Percentiles rank a stretch among this genome's conserved stretches.
phyloP scores from a whole-genome alignment of 2,113 vertebrate genomes.

The Sapayoa aenigma region DNA sequence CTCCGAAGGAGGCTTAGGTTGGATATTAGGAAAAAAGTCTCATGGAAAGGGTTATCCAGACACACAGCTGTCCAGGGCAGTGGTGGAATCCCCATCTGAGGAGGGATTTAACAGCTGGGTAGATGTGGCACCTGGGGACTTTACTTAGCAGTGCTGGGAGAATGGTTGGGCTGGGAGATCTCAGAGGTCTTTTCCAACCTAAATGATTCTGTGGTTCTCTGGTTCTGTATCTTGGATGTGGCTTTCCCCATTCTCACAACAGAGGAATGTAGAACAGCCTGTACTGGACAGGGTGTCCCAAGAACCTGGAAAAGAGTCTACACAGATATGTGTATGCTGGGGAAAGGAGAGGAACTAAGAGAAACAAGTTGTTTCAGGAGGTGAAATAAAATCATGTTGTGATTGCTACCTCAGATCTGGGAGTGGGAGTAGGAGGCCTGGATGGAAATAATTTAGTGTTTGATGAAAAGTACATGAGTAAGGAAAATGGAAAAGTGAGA shows the following conservation, averaged over 20 bases:
- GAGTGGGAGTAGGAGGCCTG: neutral
- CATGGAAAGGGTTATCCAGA: neutral
- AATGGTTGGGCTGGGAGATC: no score
- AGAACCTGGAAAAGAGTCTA: neutral
- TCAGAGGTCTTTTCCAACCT: neutral
- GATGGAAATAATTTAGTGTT: neutral
- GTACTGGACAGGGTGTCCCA: neutral
- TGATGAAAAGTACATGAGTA: neutral
- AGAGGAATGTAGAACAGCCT: accelerated
- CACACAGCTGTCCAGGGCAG: neutral
- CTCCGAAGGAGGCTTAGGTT: neutral
- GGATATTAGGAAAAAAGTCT: neutral
- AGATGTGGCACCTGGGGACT: neutral
- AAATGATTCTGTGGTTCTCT: no score
- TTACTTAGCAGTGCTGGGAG: neutral
- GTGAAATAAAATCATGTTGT: neutral
- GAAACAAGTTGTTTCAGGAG: neutral
- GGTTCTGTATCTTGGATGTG: neutral
- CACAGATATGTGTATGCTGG: accelerated
- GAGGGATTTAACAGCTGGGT: accelerated
- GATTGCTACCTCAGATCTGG: neutral
- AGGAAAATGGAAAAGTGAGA: neutral
- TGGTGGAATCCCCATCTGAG: no score
- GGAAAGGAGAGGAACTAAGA: neutral
- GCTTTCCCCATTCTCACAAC: accelerated